Conservation (phyloP, 2,888 invertebrate species). For the Rambutsinella grinnellia region DNA sequence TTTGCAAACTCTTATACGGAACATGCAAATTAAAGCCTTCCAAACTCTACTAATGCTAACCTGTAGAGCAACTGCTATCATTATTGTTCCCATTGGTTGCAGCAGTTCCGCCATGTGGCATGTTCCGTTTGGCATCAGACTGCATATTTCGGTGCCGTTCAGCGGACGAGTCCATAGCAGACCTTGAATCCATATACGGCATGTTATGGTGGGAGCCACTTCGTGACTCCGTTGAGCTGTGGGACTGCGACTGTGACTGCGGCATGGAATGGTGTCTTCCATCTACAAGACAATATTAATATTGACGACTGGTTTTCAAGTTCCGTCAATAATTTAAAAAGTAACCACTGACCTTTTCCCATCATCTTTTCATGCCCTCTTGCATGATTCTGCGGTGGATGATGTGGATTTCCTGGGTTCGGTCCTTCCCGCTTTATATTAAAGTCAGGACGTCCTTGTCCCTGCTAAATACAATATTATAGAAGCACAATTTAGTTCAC, state of each 20-base stretch:
- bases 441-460: constrained; percentile 40
- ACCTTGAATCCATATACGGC: constrained; percentile 35
- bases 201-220: constrained; percentile 25
- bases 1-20: constrained; percentile 4
- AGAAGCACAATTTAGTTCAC: too few species aligned
- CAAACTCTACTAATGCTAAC: neutral
- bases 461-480: neutral
- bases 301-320: too few species aligned
- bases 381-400: constrained; percentile 38
- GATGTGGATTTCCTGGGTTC: constrained; percentile 21
- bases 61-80: constrained; percentile 19
- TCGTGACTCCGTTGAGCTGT: constrained; percentile 26
- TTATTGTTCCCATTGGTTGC: constrained; percentile 48
- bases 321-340: too few species aligned
- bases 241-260: constrained; percentile 26
- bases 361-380: constrained; percentile 39
- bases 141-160: constrained; percentile 37
- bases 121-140: constrained; percentile 8
- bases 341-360: constrained; percentile 12
- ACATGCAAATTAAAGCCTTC: constrained; percentile 12
- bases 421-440: constrained; percentile 33
- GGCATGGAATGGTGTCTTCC: constrained; percentile 37
- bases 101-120: constrained; percentile 28
- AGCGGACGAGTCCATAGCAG: constrained; percentile 2
- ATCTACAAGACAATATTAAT: constrained; percentile 34